Base-by-base conservation (phyloP, 2,113 vertebrate species). In the Strix uralensis region DNA sequence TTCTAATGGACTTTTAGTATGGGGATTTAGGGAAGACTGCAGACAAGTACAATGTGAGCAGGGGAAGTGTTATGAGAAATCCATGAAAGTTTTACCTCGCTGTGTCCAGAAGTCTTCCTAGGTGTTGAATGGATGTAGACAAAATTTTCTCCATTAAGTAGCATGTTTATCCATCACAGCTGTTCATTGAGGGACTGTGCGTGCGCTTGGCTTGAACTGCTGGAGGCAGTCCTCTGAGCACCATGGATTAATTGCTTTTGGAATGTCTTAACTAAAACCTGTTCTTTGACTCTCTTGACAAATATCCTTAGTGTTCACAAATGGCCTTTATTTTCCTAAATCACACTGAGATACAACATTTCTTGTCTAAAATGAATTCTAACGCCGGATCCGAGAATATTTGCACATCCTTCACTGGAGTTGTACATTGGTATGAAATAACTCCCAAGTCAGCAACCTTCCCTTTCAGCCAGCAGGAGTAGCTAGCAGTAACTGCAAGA, bases 281-380 rank as follows among this genome's bases (percentile, higher is more conserved):
- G 73, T 78, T 91, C 57, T 80, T 92, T 90, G 59, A 54, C 81
- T 95, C n/a, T 84, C 62, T 75, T 95, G 93, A 96, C 54, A 77
- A 93, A 97, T 96, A 85, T 20, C 57, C 58, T 54, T 40, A 85
- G 44, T 29, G 34, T 69, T 87, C 74, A 77, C 74, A 92, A 93
- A 80, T 85, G 83, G 63, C 70, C 74, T 97, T 91, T 92, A 88
- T 94, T 88, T 95, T 94, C 52, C n/a, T 94, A 88, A 92, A 91
- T 92, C 84, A 92, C 15, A n/a, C 19, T 0, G 11, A 77, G n/a
- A 80, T 85, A 61, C 9, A 79, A 84, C 30, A 40, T 75, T 81
- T 83, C 49, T 89, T 84, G 47, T 86, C 58, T 42, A n/a, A 65
- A 89, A 81, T 46, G 88, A 75, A 87, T 84, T 58, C 10, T 87